Percentiles rank a stretch among this genome's conserved stretches.
Conservation (phyloP, 1,140 invertebrate genomes). For the Euglossa dilemma region DNA sequence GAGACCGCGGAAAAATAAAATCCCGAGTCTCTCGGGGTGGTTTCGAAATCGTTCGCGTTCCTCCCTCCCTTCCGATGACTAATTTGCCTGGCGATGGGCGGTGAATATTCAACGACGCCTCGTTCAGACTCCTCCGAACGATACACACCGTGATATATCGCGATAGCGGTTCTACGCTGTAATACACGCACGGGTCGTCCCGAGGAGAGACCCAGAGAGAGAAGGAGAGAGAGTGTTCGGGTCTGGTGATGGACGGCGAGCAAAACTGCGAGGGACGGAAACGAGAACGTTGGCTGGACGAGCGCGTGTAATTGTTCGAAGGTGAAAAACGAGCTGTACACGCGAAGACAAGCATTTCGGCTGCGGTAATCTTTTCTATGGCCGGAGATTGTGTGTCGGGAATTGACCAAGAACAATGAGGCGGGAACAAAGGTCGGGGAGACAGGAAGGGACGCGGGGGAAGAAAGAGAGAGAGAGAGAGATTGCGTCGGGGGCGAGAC, state of each 20-base stretch:
- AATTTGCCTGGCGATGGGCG: constrained; percentile 9
- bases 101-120: background rate
- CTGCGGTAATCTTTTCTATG: constrained; percentile 37
- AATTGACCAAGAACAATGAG: constrained; percentile 60
- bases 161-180: no score
- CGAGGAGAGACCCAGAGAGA: no score
- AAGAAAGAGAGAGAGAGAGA: no score
- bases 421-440: constrained; percentile 59
- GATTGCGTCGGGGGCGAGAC: constrained; percentile 33
- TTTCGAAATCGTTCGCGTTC: background rate
- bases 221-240: background rate
- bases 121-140: background rate
- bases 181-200: no score
- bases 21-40: constrained; percentile 38
- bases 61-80: no score
- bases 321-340: constrained; percentile 31
- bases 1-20: constrained; percentile 50
- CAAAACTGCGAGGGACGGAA: constrained; percentile 14
- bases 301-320: constrained; percentile 17
- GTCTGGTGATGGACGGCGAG: background rate
- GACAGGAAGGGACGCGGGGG: constrained; percentile 32
- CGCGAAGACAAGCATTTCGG: constrained; percentile 26
- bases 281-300: background rate
- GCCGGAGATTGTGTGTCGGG: constrained; percentile 43
- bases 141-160: background rate